These are phyloP conservation scores for Schizotus pectinicornis DNA, from an alignment of 2,888 invertebrate genomes.

Conservation along the genomic window DNA sequence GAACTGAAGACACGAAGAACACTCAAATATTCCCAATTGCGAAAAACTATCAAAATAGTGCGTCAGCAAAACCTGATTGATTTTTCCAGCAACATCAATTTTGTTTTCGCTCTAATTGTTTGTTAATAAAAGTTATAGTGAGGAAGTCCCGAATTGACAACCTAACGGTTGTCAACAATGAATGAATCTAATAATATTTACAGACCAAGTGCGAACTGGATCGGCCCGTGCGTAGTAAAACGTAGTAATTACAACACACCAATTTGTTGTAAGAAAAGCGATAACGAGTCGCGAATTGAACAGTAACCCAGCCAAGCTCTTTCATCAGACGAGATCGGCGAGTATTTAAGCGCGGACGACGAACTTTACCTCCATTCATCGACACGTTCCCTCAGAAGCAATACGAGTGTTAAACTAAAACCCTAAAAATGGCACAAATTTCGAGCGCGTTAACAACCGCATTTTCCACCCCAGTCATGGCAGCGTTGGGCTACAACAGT, in stretches of 20 bases:
- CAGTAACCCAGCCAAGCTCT: slow-evolving; percentile 22
- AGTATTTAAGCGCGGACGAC: slow-evolving; percentile 26
- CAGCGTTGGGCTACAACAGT: background rate
- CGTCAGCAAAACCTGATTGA: too few species aligned
- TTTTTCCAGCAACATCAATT: too few species aligned
- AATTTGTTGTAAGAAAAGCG: background rate
- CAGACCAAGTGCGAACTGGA: too few species aligned
- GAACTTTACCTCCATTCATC: slow-evolving; percentile 20
- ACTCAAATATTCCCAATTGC: too few species aligned
- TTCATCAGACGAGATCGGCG: slow-evolving; percentile 32
- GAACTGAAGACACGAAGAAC: too few species aligned
- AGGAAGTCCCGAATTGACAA: too few species aligned
- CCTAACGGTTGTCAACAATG: too few species aligned
- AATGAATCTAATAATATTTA: too few species aligned
- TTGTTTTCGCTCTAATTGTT: too few species aligned
- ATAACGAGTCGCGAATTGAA: background rate
- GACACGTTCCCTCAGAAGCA: background rate
- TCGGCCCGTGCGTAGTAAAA: background rate
- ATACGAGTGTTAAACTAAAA: slow-evolving; percentile 7
- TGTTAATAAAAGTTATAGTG: too few species aligned
- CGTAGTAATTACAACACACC: slow-evolving; percentile 11
- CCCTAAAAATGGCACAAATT: slow-evolving; percentile 30
- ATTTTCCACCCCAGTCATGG: background rate
- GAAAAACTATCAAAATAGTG: too few species aligned
- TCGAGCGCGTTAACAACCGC: slow-evolving; percentile 6